Base-by-base conservation (phyloP, 2,113 vertebrate genomes). In the Lepus americanus region DNA sequence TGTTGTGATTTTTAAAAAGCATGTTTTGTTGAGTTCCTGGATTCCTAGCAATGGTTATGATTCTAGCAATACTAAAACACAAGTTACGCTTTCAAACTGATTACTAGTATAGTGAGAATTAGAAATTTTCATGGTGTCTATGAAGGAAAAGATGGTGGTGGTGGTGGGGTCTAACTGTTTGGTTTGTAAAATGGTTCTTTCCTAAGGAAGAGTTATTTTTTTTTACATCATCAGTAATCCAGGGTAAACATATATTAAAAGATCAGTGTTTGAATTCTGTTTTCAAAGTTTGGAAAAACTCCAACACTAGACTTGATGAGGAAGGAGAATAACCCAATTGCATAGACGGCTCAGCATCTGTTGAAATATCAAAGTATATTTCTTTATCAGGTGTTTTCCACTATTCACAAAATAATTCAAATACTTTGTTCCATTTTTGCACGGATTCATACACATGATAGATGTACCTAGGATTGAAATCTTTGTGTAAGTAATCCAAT, bases 1-100 rank as follows among this genome's bases (percentile, higher is more conserved):
- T 5, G 93, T 19, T 90, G 77, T 91, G 85, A 84, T 94, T 73
- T 44, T 93, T 94, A 73, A 96, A 59, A 94, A 33, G 9, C 20
- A 74, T 90, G 84, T 88, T 69, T 39, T 44, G 27, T 69, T 94
- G 94, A 36, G 5, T 83, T 85, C 29, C 14, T 55, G 84, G 53
- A 79, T 23, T 82, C 29, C 1, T 90, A 74, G 3, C 25, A 95
- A 64, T 63, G 16, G 66, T 84, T 85, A 90, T 66, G 53, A 92
- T 87, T 86, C 9, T 79, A 87, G 16, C 13, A 93, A 74, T 89
- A 73, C 10, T 70, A 78, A 96, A 89, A 49, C 31, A 79, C 9
- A 23, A 2, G 53, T 84, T 83, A 82, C 74, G 76, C 4, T 90
- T 96, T 93, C 33, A 53, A 92, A 89, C 25, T 64, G 72, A 92